Base-by-base conservation (phyloP, 1,140 invertebrate genomes). In the Drosophila navojoa region DNA sequence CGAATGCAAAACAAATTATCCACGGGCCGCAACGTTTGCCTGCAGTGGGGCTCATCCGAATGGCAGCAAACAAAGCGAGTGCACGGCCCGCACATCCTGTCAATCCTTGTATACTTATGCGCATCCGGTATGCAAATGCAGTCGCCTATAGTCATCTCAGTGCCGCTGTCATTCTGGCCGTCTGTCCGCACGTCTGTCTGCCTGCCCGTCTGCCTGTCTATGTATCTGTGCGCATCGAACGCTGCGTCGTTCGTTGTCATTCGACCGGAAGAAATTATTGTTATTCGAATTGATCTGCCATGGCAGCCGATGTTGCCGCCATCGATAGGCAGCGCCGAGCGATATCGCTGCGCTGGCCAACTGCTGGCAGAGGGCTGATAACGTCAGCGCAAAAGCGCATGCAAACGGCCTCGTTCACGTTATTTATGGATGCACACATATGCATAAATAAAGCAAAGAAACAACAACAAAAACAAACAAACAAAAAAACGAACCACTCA, bases 221-320 rank as follows among this genome's bases (percentile, higher is more conserved):
- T 25, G 19, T 25, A 7, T 49, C 19, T 49, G 50, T 75, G 53
- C 11, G 47, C 61, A 61, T 71, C 76, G 75, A 62, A 50, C 66
- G 76, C 57, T 13, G 47, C 61, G 61, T 68, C 80, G 75, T 67
- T 54, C 66, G 76, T 64, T 86, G 81, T 62, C 70, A 75, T 64
- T 87, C 70, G 74, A 89, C 84, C 84, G 84, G 84, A 87, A 87
- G 84, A 87, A 87, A 87, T 87, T 87, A 87, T 87, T 87, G 84
- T 87, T 87, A 87, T 87, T 89, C 85, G 84, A 89, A 89, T 89
- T 79, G 85, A 87, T 87, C 84, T 87, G 84, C 70, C 71, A 71
- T 55, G 53, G 75, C 44, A 42, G 29, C 15, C 47, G 76, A 62
- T 84, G 70, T 78, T 68, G 77, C 68, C 68, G 44, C 45, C 60